Evolutionary conservation across 2,797 vertebrate genomes (phyloP), one percentile per base, ranked within the genome.

Genomic region (Mormyrus hasselquistii): DNA sequence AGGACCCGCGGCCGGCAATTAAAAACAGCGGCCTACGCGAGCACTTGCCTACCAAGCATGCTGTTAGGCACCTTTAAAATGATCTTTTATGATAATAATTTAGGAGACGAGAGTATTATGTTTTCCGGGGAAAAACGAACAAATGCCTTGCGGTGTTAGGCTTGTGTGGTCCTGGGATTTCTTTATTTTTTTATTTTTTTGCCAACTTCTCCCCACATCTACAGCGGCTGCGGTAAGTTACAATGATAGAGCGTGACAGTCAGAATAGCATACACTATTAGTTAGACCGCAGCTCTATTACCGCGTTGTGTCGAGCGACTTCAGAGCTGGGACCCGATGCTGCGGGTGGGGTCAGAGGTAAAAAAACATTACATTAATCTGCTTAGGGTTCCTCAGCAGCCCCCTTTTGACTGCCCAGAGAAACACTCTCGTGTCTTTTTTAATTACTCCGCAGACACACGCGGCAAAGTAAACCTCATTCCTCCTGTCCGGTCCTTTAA

Each of bases 311-410:
- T 96, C 95, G 95, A 94, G 96, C 95, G 95, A 96, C 96, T 96
- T 91, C 95, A 95, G 96, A 96, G 96, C 95, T 95, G 95, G 96
- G 94, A 95, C 95, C 96, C 95, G 96, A 47, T 87, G 38, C 38
- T 47, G 86, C 29, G 8, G 50, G 57, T n/a, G 94, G 95, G 96
- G 96, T 96, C 95, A 96, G 95, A 97, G 96, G 96, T 96, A 96
- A 94, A 95, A 96, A 96, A 97, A 96, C 96, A 96, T 96, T 96
- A 96, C 96, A 96, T 96, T 96, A 96, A 96, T 96, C 95, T 95
- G 94, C 94, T 95, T 94, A 95, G 94, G 94, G 59, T 29, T 96
- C 93, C 92, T 90, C 93, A 94, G 93, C 94, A 94, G 53, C 85
- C 53, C 47, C 92, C 92, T 91, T 44, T 49, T 44, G 94, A 93